Base-by-base conservation (phyloP, 2,797 vertebrate genomes). In the Nothura maculosa region DNA sequence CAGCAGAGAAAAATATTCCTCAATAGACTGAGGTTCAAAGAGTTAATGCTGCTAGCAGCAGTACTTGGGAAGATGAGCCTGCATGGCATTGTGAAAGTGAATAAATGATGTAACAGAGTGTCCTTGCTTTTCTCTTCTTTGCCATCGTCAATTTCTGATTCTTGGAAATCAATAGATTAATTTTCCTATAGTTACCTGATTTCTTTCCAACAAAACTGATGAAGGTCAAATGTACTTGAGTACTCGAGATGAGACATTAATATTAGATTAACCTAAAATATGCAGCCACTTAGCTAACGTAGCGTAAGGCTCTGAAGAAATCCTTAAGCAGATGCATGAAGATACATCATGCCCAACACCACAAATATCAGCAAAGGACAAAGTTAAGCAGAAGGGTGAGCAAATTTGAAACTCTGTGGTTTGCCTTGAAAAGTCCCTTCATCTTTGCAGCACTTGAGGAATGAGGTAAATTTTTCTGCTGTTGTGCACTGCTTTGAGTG, bases 181-280 rank as follows among this genome's bases (percentile, higher is more conserved):
- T 92, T 95, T 94, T 94, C 43, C 57, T 94, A 32, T 50, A 64
- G 83, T 62, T 96, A 88, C 78, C 72, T 81, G 55, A 47, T 88
- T 87, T 89, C 77, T 92, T 95, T 92, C 85, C 60, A 84, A 60
- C n/a, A 94, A 72, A 96, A 88, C n/a, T 85, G 43, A 47, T 80
- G 93, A 93, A 89, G 89, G 88, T 77, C 89, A 90, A 87, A 91
- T 70, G 42, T 92, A 72, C 70, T 87, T 84, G 63, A 75, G n/a
- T n/a, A n/a, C n/a, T n/a, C n/a, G n/a, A n/a, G n/a, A n/a, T 91
- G 64, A 72, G 82, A 88, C 85, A 74, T 81, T 91, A 87, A 57
- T 38, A 70, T 91, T 95, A 80, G 64, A 78, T 91, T 93, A 91
- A 72, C 52, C 61, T 94, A 92, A 94, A 95, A 93, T 90, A 92